Evolutionary conservation across 2,113 vertebrate species (phyloP), one percentile per base, ranked within the genome.

Genomic region (Pagrus major): DNA sequence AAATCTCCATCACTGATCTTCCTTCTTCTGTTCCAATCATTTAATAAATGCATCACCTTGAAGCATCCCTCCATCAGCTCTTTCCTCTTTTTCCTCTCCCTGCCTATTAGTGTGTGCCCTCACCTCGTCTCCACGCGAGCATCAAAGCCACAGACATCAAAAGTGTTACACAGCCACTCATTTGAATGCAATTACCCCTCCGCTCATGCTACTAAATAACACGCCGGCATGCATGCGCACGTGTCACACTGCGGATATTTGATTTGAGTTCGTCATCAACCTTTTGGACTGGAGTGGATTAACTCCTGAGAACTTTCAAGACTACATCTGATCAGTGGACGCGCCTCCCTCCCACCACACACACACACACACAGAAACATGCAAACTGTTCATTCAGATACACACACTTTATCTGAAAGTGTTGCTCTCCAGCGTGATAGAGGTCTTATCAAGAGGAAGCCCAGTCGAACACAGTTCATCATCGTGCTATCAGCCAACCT

Each of bases 71-170:
- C 44, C 65, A 41, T 80, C 60, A 29, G 47, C 49, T 63, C 33
- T 37, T 46, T 69, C 69, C 56, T 63, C n/a, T 54, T 5, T 35
- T 7, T 6, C 6, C 41, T 20, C 70, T 12, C 20, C 29, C 31
- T 59, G 55, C 55, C 72, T 10, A 63, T 84, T 84, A 82, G 55
- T 60, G 44, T 83, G 42, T 60, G 60, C 41, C 76, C 78, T 75
- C 75, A 44, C 72, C 68, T 63, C 42, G 6, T 47, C 76, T 49
- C 44, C 31, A 71, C 71, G 35, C 55, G 9, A 51, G 78, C 75
- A 82, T 86, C 88, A 90, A 90, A 91, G 86, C 59, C 21, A n/a
- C 71, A 64, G 39, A 90, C 85, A 84, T 90, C 86, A 87, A 84
- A 89, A 67, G 71, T 82, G 69, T 52, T 56, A 42, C 67, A 66